Base-by-base conservation (phyloP, 1,140 invertebrate species). In the Tyrophagus putrescentiae region DNA sequence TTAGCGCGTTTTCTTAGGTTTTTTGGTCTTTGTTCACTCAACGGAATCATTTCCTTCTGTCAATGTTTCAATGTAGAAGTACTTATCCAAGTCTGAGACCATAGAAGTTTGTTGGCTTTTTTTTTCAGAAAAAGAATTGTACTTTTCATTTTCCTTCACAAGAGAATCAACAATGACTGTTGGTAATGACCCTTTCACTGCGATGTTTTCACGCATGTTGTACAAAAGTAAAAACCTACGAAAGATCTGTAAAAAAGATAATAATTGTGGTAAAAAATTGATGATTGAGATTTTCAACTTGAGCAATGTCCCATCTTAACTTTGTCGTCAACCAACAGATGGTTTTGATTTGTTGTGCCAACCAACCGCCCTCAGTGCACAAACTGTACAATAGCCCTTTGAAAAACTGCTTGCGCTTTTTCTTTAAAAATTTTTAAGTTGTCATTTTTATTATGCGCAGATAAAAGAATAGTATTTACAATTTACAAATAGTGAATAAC, bases 21-120 rank as follows among this genome's bases (percentile, higher is more conserved):
- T 27, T 23, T 7, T n/a, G n/a, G n/a, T 11, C 13, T 54, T 27
- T 54, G 52, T 31, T 13, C 3, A 16, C 16, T 54, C 27, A 54
- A 54, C n/a, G 25, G 32, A 27, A 25, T n/a, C 52, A 54, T 54
- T 31, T 54, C 52, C 39, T 54, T 54, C 21, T 54, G 52, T 18
- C 32, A 11, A 54, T 54, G 18, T 2, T 27, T 13, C 25, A 54
- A 33, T 54, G 32, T 54, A 13, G n/a, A 54, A 18, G 39, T 54
- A 54, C 11, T 9, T 28, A 3, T 54, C 3, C 25, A 54, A 9
- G 11, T 54, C 52, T 16, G 52, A 54, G 7, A 54, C 11, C 1
- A 27, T 25, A 9, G 3, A 11, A 54, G 32, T 13, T 3, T 34
- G 13, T 3, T 54, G n/a, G n/a, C n/a, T 27, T n/a, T n/a, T 33